Evolutionary conservation across 2,888 invertebrate genomes (phyloP).

Genomic region (Morinoia aosen): DNA sequence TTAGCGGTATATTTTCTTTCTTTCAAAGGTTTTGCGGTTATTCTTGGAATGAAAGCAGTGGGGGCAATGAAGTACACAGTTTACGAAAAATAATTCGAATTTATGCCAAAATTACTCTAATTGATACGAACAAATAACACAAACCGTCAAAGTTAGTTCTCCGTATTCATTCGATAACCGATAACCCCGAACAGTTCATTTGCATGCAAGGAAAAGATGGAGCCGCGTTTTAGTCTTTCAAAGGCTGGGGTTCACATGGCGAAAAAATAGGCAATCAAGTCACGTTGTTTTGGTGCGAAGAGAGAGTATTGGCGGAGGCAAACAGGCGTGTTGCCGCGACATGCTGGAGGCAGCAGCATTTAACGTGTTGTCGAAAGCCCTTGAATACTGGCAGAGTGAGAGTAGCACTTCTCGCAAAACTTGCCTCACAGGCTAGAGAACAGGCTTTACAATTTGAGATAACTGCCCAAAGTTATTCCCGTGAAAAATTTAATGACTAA

Average conservation of each 20-base stretch:
- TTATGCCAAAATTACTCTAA: background rate
- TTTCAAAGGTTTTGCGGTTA: background rate
- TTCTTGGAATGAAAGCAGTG: no score
- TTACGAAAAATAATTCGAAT: no score
- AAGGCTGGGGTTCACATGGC: background rate
- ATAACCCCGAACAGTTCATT: background rate
- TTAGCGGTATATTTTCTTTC: background rate
- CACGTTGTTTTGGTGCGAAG: background rate
- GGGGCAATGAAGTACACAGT: no score
- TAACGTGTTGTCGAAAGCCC: background rate
- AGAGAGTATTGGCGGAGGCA: background rate
- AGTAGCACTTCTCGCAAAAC: background rate
- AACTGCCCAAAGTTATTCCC: background rate
- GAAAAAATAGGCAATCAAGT: background rate
- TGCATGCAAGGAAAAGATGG: background rate
- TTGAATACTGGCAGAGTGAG: background rate
- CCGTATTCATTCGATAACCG: background rate
- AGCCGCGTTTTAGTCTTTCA: background rate
- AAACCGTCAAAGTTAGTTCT: background rate
- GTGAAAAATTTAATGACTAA: background rate
- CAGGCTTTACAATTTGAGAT: background rate
- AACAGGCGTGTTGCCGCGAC: background rate
- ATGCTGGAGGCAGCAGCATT: background rate
- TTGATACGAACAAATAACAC: background rate
- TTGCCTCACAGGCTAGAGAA: background rate